Percentiles rank a stretch among this genome's conserved stretches.
Conservation (phyloP, 2,113 vertebrate species). For the Bostrychus sinensis region DNA sequence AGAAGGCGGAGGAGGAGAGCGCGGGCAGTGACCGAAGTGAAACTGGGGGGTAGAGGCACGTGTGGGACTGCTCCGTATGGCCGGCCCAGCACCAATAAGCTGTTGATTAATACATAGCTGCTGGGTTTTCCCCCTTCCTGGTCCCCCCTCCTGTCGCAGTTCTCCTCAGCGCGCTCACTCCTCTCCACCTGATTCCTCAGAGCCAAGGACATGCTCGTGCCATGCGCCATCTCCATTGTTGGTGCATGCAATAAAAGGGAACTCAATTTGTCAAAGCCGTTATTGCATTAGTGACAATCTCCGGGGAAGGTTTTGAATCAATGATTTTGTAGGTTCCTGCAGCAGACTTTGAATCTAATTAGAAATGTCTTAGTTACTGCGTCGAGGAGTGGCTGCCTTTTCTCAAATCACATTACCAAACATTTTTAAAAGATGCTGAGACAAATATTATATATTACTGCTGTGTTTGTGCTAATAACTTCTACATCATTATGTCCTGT, state of each 20-base stretch:
- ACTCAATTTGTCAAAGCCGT: conserved; percentile 63
- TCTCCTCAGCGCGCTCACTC: conserved; percentile 17
- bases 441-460: background rate
- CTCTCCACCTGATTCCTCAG: conserved; percentile 52
- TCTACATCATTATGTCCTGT: no score
- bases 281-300: conserved; percentile 47
- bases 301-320: conserved; percentile 28
- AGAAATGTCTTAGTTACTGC: conserved; percentile 30
- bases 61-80: conserved; percentile 5
- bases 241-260: conserved; percentile 51
- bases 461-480: conserved; percentile 3
- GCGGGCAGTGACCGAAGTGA: background rate
- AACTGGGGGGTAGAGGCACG: conserved; percentile 10
- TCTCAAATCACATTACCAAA: conserved; percentile 22
- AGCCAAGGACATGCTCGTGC: conserved; percentile 62
- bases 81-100: conserved; percentile 56
- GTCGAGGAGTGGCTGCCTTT: conserved; percentile 3
- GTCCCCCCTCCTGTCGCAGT: no score
- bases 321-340: conserved; percentile 5
- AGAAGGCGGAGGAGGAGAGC: background rate
- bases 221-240: conserved; percentile 36
- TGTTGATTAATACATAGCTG: conserved; percentile 70
- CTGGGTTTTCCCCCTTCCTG: conserved; percentile 47
- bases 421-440: background rate
- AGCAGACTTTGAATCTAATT: conserved; percentile 6